Conservation (phyloP, 2,113 vertebrate species). For the Phalacrocorax pelagicus region DNA sequence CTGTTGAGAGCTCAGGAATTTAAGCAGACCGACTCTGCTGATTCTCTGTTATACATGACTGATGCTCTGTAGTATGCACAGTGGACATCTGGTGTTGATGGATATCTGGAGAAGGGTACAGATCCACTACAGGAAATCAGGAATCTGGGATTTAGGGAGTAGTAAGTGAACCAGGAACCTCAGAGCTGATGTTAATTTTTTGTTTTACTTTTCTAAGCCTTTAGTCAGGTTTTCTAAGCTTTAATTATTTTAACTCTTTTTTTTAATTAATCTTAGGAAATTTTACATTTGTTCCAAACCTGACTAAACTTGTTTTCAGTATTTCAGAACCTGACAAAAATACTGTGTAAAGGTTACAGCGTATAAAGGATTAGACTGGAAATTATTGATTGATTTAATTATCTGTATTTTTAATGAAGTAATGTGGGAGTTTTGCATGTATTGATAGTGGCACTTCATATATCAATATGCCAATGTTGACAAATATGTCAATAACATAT, state of each 20-base stretch:
- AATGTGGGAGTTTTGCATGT: background rate
- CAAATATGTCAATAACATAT: background rate
- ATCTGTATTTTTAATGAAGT: background rate
- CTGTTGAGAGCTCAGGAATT: background rate
- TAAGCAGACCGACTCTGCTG: background rate
- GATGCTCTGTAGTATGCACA: background rate
- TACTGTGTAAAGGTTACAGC: background rate
- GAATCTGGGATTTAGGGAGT: background rate
- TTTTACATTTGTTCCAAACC: background rate
- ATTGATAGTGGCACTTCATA: background rate
- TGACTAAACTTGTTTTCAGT: background rate
- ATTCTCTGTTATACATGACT: background rate
- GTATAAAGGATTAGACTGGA: background rate
- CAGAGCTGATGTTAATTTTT: background rate
- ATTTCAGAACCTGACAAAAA: background rate
- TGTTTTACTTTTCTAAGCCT: background rate
- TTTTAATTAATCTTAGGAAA: background rate
- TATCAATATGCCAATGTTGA: background rate
- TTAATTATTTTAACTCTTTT: background rate
- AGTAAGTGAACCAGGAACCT: background rate
- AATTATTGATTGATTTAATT: background rate
- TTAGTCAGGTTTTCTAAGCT: too few relatives aligned
- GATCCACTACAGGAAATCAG: background rate
- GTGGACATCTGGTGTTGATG: background rate
- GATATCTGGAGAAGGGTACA: background rate